Conservation (phyloP, 2,797 vertebrate species). For the Falco cherrug region DNA sequence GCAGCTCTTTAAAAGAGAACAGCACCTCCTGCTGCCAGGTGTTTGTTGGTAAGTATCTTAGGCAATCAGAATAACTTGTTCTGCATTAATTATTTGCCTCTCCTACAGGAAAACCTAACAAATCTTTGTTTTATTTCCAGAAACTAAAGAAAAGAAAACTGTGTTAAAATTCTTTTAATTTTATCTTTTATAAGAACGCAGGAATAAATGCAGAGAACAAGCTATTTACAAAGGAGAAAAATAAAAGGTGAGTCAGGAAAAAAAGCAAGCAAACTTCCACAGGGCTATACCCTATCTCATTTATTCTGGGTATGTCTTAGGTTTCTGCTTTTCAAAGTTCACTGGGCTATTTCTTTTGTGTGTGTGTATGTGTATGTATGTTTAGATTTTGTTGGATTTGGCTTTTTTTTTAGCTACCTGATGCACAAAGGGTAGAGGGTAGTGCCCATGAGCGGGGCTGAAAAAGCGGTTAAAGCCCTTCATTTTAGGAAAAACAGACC, state of each 20-base stretch:
- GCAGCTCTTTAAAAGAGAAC: background rate
- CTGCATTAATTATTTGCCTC: background rate
- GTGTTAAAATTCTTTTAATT: background rate
- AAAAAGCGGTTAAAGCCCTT: background rate
- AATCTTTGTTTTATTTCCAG: conserved; percentile 14
- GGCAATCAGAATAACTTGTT: background rate
- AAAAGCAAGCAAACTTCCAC: background rate
- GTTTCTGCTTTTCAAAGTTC: background rate
- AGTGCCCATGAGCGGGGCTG: background rate
- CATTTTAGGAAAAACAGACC: background rate
- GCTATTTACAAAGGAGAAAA: background rate
- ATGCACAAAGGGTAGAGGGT: background rate
- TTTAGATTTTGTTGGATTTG: background rate
- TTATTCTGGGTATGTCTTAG: background rate
- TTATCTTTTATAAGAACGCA: background rate
- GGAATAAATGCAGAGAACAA: background rate
- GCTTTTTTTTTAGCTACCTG: background rate
- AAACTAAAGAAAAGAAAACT: background rate
- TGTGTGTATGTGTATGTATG: background rate
- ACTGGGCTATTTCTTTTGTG: background rate
- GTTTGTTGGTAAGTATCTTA: background rate
- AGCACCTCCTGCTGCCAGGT: background rate
- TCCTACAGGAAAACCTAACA: background rate
- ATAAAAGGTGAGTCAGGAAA: background rate
- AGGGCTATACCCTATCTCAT: background rate